phyloP scores from a whole-genome alignment of 2,888 invertebrate species.

The Cryptus armator region DNA sequence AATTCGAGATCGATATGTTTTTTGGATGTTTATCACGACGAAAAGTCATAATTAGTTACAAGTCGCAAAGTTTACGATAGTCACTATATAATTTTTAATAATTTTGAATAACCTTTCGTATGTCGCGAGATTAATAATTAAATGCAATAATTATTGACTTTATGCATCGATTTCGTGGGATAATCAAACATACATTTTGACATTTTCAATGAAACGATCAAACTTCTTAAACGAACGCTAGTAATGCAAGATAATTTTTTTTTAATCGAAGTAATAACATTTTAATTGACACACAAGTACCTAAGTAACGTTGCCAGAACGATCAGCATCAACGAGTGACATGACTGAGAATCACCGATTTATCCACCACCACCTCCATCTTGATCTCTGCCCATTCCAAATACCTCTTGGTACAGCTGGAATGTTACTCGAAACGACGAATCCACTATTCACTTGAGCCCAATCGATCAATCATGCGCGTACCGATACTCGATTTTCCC shows the following conservation, averaged over 20 bases:
- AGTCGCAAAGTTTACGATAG: too few relatives aligned
- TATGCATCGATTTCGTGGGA: too few relatives aligned
- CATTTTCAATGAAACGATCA: not conserved
- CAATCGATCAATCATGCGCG: slow-evolving; percentile 42
- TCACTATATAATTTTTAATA: too few relatives aligned
- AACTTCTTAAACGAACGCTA: not conserved
- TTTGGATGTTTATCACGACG: too few relatives aligned
- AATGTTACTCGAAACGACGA: slow-evolving; percentile 66
- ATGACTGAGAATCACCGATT: slow-evolving; percentile 78
- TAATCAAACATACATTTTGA: not conserved
- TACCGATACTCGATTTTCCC: not conserved
- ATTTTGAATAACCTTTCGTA: too few relatives aligned
- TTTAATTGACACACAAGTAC: slow-evolving; percentile 49
- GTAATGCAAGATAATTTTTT: not conserved
- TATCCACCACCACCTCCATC: slow-evolving; percentile 79
- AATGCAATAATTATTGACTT: too few relatives aligned
- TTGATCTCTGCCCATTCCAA: slow-evolving; percentile 78
- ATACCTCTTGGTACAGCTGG: slow-evolving; percentile 70
- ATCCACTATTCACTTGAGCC: slow-evolving; percentile 56
- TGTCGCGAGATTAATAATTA: too few relatives aligned
- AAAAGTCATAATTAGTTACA: too few relatives aligned
- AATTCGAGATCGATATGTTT: too few relatives aligned
- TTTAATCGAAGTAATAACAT: not conserved
- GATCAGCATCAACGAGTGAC: slow-evolving; percentile 76
- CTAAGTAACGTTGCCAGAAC: slow-evolving; percentile 72